Base-by-base conservation (phyloP, 2,113 vertebrate species). In the Galbula dea region DNA sequence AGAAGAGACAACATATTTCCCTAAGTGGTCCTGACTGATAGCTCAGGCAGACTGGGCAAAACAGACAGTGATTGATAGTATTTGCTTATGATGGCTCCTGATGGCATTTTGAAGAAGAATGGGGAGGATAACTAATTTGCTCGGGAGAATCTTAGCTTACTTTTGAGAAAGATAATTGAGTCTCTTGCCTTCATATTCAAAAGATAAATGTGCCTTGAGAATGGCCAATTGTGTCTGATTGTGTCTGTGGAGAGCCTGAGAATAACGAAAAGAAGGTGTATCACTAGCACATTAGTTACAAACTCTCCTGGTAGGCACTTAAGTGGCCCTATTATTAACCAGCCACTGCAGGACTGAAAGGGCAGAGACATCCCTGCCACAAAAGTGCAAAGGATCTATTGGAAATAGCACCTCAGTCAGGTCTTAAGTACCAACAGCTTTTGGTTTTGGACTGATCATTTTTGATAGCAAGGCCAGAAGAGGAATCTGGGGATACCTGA, bases 151-250 rank as follows among this genome's bases (percentile, higher is more conserved):
- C 80, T 85, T 83, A 91, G 80, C 72, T 92, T 94, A 88, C 69
- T 76, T 92, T 83, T 65, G 72, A 91, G 83, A 79, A 91, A 92
- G 39, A 84, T 90, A 87, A 86, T 91, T 80, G 68, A 94, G 62
- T 88, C 80, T 74, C 58, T 75, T 94, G 68, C 92, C 74, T 95
- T 94, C 91, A 88, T 89, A 90, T 89, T 90, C 67, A 81, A 86
- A 94, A 94, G 92, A 95, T 90, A 94, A 96, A 96, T 95, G 94
- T 94, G 74, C 71, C 89, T 94, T 59, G 73, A 92, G 82, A 89
- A 76, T 75, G 83, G 90, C 82, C 89, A 92, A 75, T 94, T 93
- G 86, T 79, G 86, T 65, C 68, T 96, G 92, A 89, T 41, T 86
- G 76, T 94, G 87, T 65, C 82, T 95, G 78, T 24, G 2, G 82